Conservation (phyloP, 2,888 invertebrate species). For the Liposcelis brunnea region DNA sequence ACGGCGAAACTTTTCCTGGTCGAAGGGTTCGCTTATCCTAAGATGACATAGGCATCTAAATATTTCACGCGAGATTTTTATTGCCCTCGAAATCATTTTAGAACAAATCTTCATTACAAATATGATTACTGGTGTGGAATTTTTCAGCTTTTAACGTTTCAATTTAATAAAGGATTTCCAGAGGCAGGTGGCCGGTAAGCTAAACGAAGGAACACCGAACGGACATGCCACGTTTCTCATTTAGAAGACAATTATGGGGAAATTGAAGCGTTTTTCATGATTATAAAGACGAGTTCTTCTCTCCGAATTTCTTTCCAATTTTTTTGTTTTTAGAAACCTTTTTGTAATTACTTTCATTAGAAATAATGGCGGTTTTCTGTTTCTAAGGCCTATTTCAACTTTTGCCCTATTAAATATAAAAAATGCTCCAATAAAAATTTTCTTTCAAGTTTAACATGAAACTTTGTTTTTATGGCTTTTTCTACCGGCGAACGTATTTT, state of each 20-base stretch:
- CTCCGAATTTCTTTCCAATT: background rate
- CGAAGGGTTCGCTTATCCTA: too few relatives aligned
- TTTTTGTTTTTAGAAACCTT: background rate
- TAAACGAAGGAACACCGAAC: too few relatives aligned
- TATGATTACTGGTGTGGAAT: conserved; percentile 5
- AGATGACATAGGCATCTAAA: too few relatives aligned
- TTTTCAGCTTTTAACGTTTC: conserved; percentile 4
- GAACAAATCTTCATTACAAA: conserved; percentile 5
- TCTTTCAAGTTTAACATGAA: too few relatives aligned
- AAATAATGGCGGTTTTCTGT: conserved; percentile 8
- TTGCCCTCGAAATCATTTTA: conserved; percentile 1
- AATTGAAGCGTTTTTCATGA: conserved; percentile 8
- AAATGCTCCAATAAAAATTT: too few relatives aligned
- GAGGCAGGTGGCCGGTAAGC: too few relatives aligned
- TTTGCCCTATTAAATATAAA: too few relatives aligned
- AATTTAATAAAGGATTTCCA: conserved; percentile 1
- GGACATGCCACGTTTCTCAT: background rate
- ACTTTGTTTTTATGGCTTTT: too few relatives aligned
- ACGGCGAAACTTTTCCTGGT: too few relatives aligned
- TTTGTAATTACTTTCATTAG: conserved; percentile 4
- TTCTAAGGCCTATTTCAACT: background rate
- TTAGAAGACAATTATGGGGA: conserved; percentile 4
- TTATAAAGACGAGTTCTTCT: conserved; percentile 5
- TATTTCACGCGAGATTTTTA: background rate
- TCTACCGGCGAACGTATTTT: too few relatives aligned